phyloP scores from a whole-genome alignment of 2,888 invertebrate genomes.

The Bombylius discolor region DNA sequence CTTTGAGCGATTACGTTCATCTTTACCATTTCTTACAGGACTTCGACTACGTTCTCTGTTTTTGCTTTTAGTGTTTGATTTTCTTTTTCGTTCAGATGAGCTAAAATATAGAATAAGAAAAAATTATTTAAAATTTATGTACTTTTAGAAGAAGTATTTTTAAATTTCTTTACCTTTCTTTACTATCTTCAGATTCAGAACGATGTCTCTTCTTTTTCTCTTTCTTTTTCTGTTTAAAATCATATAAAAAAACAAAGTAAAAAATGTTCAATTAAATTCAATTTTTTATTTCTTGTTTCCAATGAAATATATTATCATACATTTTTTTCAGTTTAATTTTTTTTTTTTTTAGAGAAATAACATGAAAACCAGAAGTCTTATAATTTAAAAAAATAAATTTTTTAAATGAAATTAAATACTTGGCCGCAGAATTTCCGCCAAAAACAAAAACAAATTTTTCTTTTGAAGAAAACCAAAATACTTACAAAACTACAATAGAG shows the following conservation, averaged over 20 bases:
- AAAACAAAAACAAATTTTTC: background rate
- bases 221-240: slow-evolving; percentile 42
- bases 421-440: background rate
- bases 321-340: too few relatives aligned
- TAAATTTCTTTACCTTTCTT: slow-evolving; percentile 39
- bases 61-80: background rate
- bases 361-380: too few relatives aligned
- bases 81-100: slow-evolving; percentile 15
- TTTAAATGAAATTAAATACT: too few relatives aligned
- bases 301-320: too few relatives aligned
- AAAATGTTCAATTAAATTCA: background rate
- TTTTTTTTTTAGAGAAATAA: too few relatives aligned
- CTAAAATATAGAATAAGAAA: slow-evolving; percentile 14
- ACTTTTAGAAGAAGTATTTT: background rate
- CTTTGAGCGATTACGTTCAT: slow-evolving; percentile 23
- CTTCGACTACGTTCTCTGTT: background rate
- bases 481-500: slow-evolving; percentile 38
- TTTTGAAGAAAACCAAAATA: slow-evolving; percentile 32
- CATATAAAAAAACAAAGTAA: too few relatives aligned
- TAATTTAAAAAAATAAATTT: too few relatives aligned
- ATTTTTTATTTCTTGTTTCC: background rate
- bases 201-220: slow-evolving; percentile 42
- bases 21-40: slow-evolving; percentile 1
- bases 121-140: too few relatives aligned
- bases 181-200: slow-evolving; percentile 42